Evolutionary conservation across 1,140 invertebrate species (phyloP).

Genomic region (Formica exsecta): DNA sequence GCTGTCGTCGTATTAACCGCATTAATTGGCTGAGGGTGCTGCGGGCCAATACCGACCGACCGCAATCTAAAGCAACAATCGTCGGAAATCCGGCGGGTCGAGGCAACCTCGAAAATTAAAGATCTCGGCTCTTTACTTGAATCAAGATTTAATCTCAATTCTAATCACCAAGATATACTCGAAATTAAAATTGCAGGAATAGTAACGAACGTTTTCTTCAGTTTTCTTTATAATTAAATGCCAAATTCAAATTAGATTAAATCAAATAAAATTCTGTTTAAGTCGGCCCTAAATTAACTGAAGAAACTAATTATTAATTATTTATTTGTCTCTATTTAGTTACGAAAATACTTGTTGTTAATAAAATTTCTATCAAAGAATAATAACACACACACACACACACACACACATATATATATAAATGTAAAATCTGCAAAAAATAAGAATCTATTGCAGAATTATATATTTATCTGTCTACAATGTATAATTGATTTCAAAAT

Average conservation of each 20-base stretch:
- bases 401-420: too few species aligned
- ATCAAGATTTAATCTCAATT: conserved; percentile 26
- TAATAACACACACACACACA: not conserved
- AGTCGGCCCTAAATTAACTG: not conserved
- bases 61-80: conserved; percentile 70
- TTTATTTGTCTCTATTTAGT: not conserved
- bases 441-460: not conserved
- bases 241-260: conserved; percentile 3
- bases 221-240: not conserved
- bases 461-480: not conserved
- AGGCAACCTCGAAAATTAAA: conserved; percentile 33
- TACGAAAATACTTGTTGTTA: not conserved
- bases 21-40: conserved; percentile 72
- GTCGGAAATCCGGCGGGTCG: conserved; percentile 18
- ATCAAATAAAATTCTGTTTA: not conserved
- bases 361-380: not conserved
- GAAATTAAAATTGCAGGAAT: not conserved
- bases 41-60: conserved; percentile 63
- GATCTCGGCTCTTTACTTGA: not conserved
- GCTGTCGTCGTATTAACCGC: conserved; percentile 66
- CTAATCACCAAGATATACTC: not conserved
- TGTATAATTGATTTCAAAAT: not conserved
- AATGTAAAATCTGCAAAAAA: not conserved
- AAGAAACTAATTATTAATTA: conserved; percentile 4
- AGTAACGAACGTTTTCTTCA: not conserved